Evolutionary conservation across 2,113 vertebrate genomes (phyloP).

Genomic region (Leptocoma aspasia): DNA sequence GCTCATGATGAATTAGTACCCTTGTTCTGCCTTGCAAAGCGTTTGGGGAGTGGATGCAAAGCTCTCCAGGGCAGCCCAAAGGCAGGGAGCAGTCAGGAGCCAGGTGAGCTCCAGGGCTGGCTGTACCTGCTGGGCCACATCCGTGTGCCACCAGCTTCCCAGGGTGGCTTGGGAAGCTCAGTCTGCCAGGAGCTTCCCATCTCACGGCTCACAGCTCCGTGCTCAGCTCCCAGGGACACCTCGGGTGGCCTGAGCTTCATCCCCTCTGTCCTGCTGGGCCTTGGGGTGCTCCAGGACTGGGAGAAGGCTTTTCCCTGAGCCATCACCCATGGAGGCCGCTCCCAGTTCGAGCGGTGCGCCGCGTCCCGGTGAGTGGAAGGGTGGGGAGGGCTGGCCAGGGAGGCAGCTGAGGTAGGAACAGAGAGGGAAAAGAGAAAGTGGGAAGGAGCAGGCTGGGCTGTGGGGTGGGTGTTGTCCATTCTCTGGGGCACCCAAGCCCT

Average conservation of each 20-base stretch:
- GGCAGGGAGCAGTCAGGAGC: neutral
- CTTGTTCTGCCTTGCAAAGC: neutral
- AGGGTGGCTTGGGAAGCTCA: neutral
- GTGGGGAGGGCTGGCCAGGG: neutral
- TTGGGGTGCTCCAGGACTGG: neutral
- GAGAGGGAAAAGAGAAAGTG: neutral
- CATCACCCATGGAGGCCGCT: neutral
- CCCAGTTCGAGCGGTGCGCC: neutral
- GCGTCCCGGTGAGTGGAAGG: neutral
- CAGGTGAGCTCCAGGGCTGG: neutral
- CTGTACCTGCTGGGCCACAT: neutral
- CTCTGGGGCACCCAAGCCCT: neutral
- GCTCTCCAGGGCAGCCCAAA: neutral
- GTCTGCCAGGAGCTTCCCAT: neutral
- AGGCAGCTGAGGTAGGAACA: neutral
- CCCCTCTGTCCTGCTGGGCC: accelerated
- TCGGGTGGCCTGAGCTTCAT: neutral
- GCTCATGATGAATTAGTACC: accelerated
- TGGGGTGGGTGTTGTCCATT: accelerated
- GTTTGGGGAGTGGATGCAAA: neutral
- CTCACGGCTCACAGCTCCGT: neutral
- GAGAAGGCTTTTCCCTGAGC: neutral
- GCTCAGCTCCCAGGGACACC: neutral
- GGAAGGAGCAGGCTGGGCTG: neutral
- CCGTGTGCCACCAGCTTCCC: accelerated